Conservation (phyloP, 2,113 vertebrate genomes). For the Neogobius melanostomus region DNA sequence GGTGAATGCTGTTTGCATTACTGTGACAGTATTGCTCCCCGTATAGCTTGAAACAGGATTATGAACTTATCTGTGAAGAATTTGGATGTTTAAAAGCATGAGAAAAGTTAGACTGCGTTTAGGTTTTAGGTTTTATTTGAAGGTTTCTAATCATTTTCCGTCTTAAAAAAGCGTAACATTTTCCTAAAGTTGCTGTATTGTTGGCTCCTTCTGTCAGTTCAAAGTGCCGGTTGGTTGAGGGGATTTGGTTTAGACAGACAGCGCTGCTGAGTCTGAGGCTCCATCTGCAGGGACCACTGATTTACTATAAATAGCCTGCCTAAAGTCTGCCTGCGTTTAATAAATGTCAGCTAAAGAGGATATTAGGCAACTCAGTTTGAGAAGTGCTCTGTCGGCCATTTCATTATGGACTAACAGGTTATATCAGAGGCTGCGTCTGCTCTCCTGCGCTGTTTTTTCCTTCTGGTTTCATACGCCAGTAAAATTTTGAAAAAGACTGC, state of each 20-base stretch:
- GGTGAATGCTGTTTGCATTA: too few species aligned
- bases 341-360: slow-evolving; percentile 14
- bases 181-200: not conserved
- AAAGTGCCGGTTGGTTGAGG: not conserved
- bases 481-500: too few species aligned
- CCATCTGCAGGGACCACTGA: slow-evolving; percentile 9
- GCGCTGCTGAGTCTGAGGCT: slow-evolving; percentile 3
- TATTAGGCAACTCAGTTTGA: slow-evolving; percentile 7
- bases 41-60: too few species aligned
- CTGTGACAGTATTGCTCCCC: too few species aligned
- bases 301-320: slow-evolving; percentile 9
- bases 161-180: not conserved
- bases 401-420: slow-evolving; percentile 12
- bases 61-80: too few species aligned
- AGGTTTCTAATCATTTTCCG: not conserved
- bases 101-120: too few species aligned
- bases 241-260: slow-evolving; percentile 13
- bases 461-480: not conserved
- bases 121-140: too few species aligned
- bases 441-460: not conserved
- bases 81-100: too few species aligned
- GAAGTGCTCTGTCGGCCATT: slow-evolving; percentile 6
- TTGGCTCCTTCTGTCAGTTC: not conserved
- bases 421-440: not conserved
- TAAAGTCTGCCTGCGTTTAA: slow-evolving; percentile 12